These are phyloP conservation scores for Sciurus vulgaris DNA, from an alignment of 2,797 vertebrate species.

Conservation along the genomic window DNA sequence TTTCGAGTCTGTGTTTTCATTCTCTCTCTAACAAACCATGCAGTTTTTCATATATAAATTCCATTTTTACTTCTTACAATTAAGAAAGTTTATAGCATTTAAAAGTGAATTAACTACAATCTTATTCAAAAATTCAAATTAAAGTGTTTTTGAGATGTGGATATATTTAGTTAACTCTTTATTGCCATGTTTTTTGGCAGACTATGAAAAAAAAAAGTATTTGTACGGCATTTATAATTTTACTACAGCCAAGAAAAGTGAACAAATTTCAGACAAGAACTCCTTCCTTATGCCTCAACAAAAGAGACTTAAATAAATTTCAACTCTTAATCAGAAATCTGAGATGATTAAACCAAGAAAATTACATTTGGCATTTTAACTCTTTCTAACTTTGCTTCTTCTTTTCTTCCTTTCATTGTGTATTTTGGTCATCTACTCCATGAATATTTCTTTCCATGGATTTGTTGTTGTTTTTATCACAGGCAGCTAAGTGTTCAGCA, in stretches of 20 bases:
- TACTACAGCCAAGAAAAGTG: conserved; percentile 80
- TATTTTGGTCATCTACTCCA: conserved; percentile 8
- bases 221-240: conserved; percentile 79
- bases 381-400: conserved; percentile 51
- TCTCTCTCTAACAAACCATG: conserved; percentile 47
- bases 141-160: conserved; percentile 71
- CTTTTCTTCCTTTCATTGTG: conserved; percentile 16
- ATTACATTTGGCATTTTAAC: conserved; percentile 73
- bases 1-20: background rate
- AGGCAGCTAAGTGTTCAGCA: background rate
- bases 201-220: conserved; percentile 69
- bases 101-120: conserved; percentile 77
- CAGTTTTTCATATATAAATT: conserved; percentile 66
- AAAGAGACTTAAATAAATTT: conserved; percentile 79
- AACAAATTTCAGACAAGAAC: conserved; percentile 81
- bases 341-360: conserved; percentile 78
- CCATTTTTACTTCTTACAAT: conserved; percentile 78
- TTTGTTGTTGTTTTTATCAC: background rate
- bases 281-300: conserved; percentile 75
- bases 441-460: background rate
- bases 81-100: conserved; percentile 79
- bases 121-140: conserved; percentile 80
- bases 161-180: conserved; percentile 85
- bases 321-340: conserved; percentile 76
- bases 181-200: conserved; percentile 77